Evolutionary conservation across 2,797 vertebrate genomes (phyloP).

Genomic region (Phalanger gymnotis): DNA sequence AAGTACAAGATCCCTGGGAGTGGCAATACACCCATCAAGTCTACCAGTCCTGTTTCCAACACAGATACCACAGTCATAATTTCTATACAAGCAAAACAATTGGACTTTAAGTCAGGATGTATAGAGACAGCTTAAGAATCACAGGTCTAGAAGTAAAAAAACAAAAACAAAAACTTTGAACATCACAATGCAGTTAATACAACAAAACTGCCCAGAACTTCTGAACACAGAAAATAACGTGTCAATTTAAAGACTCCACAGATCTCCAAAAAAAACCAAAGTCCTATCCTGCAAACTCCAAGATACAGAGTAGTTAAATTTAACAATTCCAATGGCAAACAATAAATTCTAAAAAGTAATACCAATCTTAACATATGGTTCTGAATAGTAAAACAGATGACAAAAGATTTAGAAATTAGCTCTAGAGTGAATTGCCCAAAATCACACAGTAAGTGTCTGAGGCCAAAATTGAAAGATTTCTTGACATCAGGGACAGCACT

Average conservation of each 20-base stretch:
- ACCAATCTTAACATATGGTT: neutral
- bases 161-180: neutral
- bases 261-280: neutral
- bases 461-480: neutral
- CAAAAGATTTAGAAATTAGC: neutral
- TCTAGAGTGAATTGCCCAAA: neutral
- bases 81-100: neutral
- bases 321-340: neutral
- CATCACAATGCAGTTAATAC: neutral
- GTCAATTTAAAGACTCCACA: neutral
- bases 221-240: neutral
- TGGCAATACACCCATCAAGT: neutral
- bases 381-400: neutral
- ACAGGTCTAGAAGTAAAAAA: neutral
- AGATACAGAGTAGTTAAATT: neutral
- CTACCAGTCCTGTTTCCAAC: neutral
- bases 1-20: neutral
- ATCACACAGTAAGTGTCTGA: neutral
- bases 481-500: neutral
- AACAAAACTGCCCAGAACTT: neutral
- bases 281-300: neutral
- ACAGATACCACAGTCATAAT: neutral
- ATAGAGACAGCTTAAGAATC: neutral
- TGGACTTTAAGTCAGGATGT: neutral
- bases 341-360: neutral